Evolutionary conservation across 2,888 invertebrate genomes (phyloP).

Genomic region (Dasysyrphus albostriatus): DNA sequence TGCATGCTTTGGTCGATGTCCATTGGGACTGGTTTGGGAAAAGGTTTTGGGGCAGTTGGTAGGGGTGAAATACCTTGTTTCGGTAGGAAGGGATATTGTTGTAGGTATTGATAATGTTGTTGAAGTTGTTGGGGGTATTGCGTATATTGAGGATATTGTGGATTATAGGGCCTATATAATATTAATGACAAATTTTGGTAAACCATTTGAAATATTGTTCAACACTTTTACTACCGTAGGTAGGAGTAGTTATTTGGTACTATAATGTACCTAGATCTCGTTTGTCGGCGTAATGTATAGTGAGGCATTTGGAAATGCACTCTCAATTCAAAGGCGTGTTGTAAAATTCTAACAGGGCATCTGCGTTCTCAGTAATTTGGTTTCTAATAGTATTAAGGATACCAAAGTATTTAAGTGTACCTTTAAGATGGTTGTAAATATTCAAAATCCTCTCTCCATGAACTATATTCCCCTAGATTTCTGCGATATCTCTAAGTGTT

Average conservation of each 20-base stretch:
- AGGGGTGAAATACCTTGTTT: no score
- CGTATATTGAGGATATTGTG: no score
- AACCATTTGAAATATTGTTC: background rate
- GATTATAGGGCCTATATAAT: no score
- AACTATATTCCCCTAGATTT: background rate
- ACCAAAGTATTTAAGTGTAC: background rate
- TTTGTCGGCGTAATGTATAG: conserved; percentile 2
- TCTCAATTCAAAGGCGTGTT: no score
- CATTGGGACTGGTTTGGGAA: no score
- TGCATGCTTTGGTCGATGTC: no score
- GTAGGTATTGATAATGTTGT: no score
- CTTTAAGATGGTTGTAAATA: conserved; percentile 5
- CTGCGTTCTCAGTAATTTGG: background rate
- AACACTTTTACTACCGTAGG: background rate
- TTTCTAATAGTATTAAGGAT: conserved; percentile 5
- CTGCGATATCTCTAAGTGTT: background rate
- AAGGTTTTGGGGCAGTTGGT: no score
- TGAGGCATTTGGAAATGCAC: no score
- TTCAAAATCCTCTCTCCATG: background rate
- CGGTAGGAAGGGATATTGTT: no score
- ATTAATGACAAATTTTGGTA: background rate
- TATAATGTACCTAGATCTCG: background rate
- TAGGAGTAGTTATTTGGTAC: background rate
- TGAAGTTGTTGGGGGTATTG: no score
- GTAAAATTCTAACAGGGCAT: no score